Base-by-base conservation (phyloP, 2,888 invertebrate species). In the Napeogenes inachia region DNA sequence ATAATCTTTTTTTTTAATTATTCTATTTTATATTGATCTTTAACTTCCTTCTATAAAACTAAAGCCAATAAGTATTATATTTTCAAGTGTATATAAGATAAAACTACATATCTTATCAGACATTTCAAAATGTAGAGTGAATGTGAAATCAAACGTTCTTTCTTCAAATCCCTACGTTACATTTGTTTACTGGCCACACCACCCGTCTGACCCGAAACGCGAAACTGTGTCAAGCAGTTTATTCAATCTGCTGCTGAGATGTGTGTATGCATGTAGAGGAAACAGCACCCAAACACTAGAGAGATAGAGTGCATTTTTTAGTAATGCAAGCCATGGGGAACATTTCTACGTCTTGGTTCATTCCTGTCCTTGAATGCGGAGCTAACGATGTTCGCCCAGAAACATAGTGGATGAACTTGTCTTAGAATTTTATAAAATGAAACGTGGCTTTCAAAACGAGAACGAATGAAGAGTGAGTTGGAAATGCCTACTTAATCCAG, bases 181-280 rank as follows among this genome's bases (percentile, higher is more conserved):
- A 78, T 82, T 82, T 76, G 77, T 76, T 75, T 73, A 74, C 81
- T 80, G 81, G 85, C 84, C 85, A 82, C 82, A 76, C 79, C 80
- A 79, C 81, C 84, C 80, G 85, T 81, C 82, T 89, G 89, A 89
- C 89, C 90, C 87, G 85, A 89, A 89, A 86, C 82, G 80, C 78
- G 87, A 89, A 90, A 88, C 87, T 90, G 87, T 90, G 90, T 90
- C 90, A 90, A 90, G 90, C 85, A 85, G 90, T 90, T 90, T 90
- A 90, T 90, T 90, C 89, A 90, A 90, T 90, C 88, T 89, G 84
- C 77, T 76, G 78, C 76, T 77, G 82, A 81, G 78, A 77, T 79
- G 78, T 75, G 74, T 70, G 70, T 65, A 66, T 54, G 59, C 42
- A 60, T 63, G 58, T 80, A 75, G 65, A 71, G 77, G 66, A 83